A percentile compares a stretch with the other conserved stretches of the same genome.
Conservation (phyloP, 2,888 invertebrate species). For the Netelia virgata region DNA sequence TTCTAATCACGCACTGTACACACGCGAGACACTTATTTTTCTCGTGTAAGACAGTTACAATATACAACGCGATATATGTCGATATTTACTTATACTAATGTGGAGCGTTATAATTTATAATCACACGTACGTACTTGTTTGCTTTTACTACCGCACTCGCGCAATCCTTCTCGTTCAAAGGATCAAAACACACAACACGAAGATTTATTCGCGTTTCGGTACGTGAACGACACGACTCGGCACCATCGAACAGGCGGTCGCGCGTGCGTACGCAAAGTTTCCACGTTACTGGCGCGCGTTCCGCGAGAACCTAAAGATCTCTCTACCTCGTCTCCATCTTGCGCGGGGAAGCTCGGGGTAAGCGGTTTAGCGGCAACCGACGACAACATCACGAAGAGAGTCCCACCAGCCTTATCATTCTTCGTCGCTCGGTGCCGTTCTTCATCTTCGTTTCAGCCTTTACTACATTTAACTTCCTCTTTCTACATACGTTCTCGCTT, state of each 20-base stretch:
- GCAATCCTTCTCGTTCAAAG: background rate
- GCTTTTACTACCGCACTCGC: constrained; percentile 13
- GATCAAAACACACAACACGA: constrained; percentile 14
- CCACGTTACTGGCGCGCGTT: constrained; percentile 69
- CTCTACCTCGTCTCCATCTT: constrained; percentile 45
- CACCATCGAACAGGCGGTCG: constrained; percentile 44
- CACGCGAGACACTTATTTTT: constrained; percentile 40
- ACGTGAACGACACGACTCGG: constrained; percentile 42
- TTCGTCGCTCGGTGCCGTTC: constrained; percentile 59
- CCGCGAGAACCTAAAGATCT: constrained; percentile 61
- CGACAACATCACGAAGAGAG: constrained; percentile 55
- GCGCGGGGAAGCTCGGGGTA: constrained; percentile 48
- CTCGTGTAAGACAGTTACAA: constrained; percentile 12
- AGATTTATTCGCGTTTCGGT: constrained; percentile 17
- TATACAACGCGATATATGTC: background rate
- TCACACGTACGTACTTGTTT: background rate
- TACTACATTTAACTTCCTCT: constrained; percentile 1
- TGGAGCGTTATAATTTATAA: constrained; percentile 5
- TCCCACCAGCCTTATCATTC: constrained; percentile 52
- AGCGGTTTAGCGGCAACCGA: constrained; percentile 61
- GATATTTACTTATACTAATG: constrained; percentile 3
- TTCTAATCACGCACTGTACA: constrained; percentile 49
- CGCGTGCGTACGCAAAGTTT: constrained; percentile 59
- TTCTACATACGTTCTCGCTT: constrained; percentile 29
- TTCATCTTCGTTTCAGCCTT: constrained; percentile 52